Conservation (phyloP, 2,888 invertebrate species). For the Furcula furcula region DNA sequence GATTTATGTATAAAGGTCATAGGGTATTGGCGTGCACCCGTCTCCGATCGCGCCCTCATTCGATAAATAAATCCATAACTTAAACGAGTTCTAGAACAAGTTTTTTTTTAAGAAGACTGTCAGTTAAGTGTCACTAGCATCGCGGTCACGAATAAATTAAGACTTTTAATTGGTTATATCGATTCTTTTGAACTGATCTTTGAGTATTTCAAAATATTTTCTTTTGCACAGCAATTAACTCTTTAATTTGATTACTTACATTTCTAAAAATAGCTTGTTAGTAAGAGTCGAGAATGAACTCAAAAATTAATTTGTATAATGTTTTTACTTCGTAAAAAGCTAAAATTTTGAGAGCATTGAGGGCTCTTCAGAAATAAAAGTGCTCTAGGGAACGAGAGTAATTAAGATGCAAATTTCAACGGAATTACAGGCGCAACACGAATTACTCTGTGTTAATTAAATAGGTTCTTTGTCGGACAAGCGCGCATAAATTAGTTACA, state of each 20-base stretch:
- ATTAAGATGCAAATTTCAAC: constrained; percentile 32
- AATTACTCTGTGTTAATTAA: constrained; percentile 30
- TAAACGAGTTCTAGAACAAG: constrained; percentile 25
- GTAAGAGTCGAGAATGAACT: constrained; percentile 39
- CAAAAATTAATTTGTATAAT: constrained; percentile 42
- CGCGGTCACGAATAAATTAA: constrained; percentile 29
- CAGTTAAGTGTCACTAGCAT: constrained; percentile 30
- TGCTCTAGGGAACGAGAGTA: constrained; percentile 23
- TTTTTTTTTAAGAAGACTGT: constrained; percentile 24
- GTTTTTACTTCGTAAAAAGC: constrained; percentile 28
- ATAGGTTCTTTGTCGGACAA: constrained; percentile 27
- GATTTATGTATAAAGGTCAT: too few species aligned
- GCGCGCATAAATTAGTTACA: constrained; percentile 25
- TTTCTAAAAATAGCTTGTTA: too few species aligned
- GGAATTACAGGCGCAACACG: constrained; percentile 23
- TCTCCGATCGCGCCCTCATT: constrained; percentile 3
- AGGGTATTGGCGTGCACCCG: constrained; percentile 3
- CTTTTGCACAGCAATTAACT: neutral
- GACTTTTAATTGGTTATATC: constrained; percentile 24
- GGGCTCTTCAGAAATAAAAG: constrained; percentile 25
- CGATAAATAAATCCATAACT: constrained; percentile 27
- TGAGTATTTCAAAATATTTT: constrained; percentile 7
- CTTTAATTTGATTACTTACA: too few species aligned
- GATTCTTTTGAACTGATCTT: constrained; percentile 10
- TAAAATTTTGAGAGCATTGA: constrained; percentile 22